Evolutionary conservation across 2,888 invertebrate species (phyloP).

Genomic region (Hypomecis punctinalis): DNA sequence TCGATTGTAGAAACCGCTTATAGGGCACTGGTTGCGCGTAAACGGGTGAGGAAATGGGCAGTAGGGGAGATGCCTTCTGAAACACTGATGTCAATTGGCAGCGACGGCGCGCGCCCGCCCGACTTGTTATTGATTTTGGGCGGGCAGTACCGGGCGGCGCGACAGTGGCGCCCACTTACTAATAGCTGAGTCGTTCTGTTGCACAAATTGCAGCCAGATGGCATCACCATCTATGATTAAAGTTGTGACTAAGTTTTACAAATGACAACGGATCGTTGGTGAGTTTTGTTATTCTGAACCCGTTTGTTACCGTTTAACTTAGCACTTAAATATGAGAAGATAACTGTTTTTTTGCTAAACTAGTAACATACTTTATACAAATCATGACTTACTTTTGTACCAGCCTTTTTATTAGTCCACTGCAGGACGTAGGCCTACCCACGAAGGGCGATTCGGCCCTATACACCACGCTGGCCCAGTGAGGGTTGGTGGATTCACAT

Average conservation of each 20-base stretch:
- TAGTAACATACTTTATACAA: too few relatives aligned
- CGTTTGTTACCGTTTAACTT: too few relatives aligned
- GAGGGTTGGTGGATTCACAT: too few relatives aligned
- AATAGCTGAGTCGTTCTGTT: constrained; percentile 34
- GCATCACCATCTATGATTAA: constrained; percentile 43
- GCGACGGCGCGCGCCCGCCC: constrained; percentile 72
- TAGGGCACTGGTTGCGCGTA: constrained; percentile 69
- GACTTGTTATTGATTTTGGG: constrained; percentile 78
- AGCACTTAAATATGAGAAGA: too few relatives aligned
- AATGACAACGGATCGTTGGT: background rate
- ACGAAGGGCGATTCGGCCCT: too few relatives aligned
- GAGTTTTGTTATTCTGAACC: too few relatives aligned
- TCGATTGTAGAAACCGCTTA: constrained; percentile 58
- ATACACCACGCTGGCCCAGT: too few relatives aligned
- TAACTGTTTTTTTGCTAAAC: too few relatives aligned
- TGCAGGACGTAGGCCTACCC: too few relatives aligned
- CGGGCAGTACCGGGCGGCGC: constrained; percentile 58
- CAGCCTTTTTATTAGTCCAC: too few relatives aligned
- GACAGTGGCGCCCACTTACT: constrained; percentile 59
- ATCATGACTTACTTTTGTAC: too few relatives aligned
- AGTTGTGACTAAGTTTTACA: background rate
- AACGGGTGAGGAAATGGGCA: constrained; percentile 67
- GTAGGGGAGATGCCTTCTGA: constrained; percentile 68
- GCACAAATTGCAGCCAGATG: constrained; percentile 55
- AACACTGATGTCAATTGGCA: constrained; percentile 73